Base-by-base conservation (phyloP, 2,888 invertebrate genomes). In the Leucoma salicis region DNA sequence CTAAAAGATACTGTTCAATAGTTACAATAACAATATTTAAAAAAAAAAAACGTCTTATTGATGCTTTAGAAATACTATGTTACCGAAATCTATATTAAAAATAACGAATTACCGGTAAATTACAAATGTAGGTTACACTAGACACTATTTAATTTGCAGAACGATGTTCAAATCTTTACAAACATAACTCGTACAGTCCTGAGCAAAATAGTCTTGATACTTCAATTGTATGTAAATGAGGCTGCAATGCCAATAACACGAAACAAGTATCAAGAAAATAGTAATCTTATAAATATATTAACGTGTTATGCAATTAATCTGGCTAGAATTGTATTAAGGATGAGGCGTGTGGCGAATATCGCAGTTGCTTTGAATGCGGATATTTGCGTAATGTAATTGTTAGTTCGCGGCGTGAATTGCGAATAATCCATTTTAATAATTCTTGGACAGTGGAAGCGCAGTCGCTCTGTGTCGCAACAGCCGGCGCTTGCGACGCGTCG, bases 301-400 rank as follows among this genome's bases (percentile, higher is more conserved):
- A 50, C 50, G 53, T 35, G 49, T 49, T 54, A 42, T 46, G 44
- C 48, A 36, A 48, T 66, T 81, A 75, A 70, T 66, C 66, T 51
- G 52, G 57, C 49, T 60, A n/a, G 64, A 73, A 71, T 68, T 57
- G 59, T 54, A 56, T 55, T 61, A 37, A 52, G 55, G 58, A 57
- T 54, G 47, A 47, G 50, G 57, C 63, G 67, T 62, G 61, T 49
- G 57, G 57, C 56, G 77, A 74, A 78, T 77, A 68, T 58, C 55
- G 59, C 74, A 65, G 56, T 66, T n/a, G 50, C 56, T 44, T 49
- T 53, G 57, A 64, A 62, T 57, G 65, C 66, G 67, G 68, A 67
- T 63, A 67, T 64, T 78, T 79, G 74, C 76, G 78, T 71, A 81
- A 82, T 48, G 51, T 78, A 74, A 77, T 80, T 70, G 79, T 65